Conservation (phyloP, 1,140 invertebrate species). For the Bombus breviceps region DNA sequence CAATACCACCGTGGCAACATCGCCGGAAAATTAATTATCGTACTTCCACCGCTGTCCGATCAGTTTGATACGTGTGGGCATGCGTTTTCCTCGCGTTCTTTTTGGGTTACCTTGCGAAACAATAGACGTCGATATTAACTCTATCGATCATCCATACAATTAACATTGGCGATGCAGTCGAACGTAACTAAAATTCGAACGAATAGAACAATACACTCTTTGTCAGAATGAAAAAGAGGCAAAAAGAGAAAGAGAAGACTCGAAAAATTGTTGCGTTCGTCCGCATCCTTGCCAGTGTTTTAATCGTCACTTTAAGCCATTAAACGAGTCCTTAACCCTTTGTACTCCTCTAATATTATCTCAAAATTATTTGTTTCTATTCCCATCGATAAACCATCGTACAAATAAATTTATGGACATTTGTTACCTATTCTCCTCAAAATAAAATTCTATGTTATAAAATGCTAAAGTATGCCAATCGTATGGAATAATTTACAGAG, state of each 20-base stretch:
- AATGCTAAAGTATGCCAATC: neutral
- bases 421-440: too few species aligned
- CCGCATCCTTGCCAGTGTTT: neutral
- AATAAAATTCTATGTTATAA: neutral
- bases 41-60: constrained; percentile 39
- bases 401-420: too few species aligned
- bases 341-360: neutral
- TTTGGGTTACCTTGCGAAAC: constrained; percentile 22
- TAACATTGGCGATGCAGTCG: neutral
- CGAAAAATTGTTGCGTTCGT: neutral
- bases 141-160: constrained; percentile 28
- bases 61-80: constrained; percentile 3
- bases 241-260: neutral
- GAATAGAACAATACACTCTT: neutral
- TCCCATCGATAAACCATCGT: too few species aligned
- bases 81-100: constrained; percentile 34
- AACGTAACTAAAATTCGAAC: neutral
- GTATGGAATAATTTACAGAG: neutral
- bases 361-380: too few species aligned
- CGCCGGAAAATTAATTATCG: constrained; percentile 17
- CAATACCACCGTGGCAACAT: neutral
- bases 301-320: neutral
- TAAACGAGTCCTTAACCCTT: neutral
- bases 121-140: constrained; percentile 22
- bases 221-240: neutral